A percentile compares a stretch with the other conserved stretches of the same genome.
Evolutionary conservation across 2,797 vertebrate genomes (phyloP).

Genomic region (Liasis olivaceus): DNA sequence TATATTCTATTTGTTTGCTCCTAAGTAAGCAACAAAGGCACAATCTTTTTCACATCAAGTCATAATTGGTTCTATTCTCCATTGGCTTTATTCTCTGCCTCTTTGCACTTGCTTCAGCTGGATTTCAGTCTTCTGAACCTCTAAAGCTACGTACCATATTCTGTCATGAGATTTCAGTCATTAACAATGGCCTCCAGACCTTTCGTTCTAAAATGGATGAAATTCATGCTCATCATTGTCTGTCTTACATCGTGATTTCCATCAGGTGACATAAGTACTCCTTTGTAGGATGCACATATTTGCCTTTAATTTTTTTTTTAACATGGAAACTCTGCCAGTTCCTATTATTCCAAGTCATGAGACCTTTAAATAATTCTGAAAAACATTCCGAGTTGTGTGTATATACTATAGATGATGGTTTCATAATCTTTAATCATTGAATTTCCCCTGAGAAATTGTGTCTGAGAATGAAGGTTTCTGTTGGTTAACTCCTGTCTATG

Average conservation of each 20-base stretch:
- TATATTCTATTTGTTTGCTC: not conserved
- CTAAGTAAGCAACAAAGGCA: not conserved
- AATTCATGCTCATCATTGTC: not conserved
- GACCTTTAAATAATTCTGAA: not conserved
- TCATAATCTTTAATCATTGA: conserved; percentile 2
- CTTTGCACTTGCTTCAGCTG: not conserved
- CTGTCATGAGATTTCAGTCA: not conserved
- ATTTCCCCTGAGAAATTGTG: not conserved
- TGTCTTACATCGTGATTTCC: not conserved
- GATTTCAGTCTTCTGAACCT: not conserved
- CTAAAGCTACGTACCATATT: not conserved
- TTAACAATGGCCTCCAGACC: not conserved
- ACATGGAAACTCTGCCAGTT: not conserved
- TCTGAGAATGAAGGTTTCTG: not conserved
- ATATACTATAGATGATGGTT: not conserved
- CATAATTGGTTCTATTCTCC: not conserved
- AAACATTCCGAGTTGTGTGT: not conserved
- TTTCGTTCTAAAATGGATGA: not conserved
- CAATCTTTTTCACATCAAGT: not conserved
- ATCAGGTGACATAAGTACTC: not conserved
- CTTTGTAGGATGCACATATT: not conserved
- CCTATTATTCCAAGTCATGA: not conserved
- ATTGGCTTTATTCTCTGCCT: not conserved
- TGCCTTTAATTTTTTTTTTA: not conserved
- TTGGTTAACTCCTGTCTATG: not conserved